phyloP scores from a whole-genome alignment of 2,797 vertebrate species.

The Epinephelus coioides region DNA sequence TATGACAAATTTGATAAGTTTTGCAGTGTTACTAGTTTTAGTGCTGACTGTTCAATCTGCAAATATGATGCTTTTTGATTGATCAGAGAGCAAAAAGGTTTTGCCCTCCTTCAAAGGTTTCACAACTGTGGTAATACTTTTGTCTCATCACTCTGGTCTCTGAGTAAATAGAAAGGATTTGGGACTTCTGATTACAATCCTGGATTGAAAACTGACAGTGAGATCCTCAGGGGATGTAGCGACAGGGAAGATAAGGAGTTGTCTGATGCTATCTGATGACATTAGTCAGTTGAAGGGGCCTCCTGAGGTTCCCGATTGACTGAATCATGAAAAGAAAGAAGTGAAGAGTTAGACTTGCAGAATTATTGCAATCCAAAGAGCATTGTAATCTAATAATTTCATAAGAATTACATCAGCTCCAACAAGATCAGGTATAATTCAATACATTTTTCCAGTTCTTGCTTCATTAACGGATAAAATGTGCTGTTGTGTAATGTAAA shows the following conservation, averaged over 20 bases:
- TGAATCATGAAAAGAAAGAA: conserved; percentile 51
- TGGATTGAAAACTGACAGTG: background rate
- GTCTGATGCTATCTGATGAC: conserved; percentile 8
- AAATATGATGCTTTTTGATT: background rate
- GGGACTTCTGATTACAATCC: conserved; percentile 10
- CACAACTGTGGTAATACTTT: background rate
- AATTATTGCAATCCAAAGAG: background rate
- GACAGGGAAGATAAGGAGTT: background rate
- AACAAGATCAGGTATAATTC: background rate
- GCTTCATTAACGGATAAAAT: background rate
- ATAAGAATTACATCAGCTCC: background rate
- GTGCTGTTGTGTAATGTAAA: background rate
- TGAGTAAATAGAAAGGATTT: background rate
- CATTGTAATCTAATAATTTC: background rate
- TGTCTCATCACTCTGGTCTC: background rate
- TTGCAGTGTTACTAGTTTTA: conserved; percentile 2
- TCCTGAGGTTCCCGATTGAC: conserved; percentile 85
- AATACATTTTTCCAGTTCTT: background rate
- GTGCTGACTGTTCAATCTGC: background rate
- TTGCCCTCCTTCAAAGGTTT: background rate
- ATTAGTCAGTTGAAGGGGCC: conserved; percentile 80
- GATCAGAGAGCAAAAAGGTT: background rate
- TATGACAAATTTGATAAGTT: background rate
- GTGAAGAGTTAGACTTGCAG: background rate
- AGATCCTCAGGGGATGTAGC: conserved; percentile 7